A percentile compares a stretch with the other conserved stretches of the same genome.
phyloP scores from a whole-genome alignment of 2,888 invertebrate species.

The Anthophora plumipes region DNA sequence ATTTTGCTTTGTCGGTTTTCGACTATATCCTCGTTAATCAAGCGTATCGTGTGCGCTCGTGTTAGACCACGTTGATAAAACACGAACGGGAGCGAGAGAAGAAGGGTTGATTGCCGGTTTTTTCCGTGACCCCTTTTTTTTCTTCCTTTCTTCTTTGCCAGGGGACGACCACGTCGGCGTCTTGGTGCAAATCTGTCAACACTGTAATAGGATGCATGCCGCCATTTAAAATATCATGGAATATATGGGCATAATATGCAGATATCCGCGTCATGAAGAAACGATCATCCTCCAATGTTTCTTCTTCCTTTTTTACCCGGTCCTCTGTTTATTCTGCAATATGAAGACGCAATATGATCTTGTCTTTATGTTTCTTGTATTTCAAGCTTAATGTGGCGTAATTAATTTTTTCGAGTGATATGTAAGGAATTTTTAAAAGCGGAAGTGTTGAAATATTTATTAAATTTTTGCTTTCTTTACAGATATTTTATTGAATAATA shows the following conservation, averaged over 20 bases:
- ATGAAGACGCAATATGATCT: background rate
- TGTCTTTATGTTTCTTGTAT: background rate
- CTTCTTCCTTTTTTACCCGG: constrained; percentile 13
- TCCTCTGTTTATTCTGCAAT: constrained; percentile 8
- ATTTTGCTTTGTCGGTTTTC: constrained; percentile 53
- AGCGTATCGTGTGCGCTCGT: constrained; percentile 26
- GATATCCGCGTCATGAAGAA: constrained; percentile 40
- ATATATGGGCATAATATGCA: constrained; percentile 66
- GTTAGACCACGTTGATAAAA: constrained; percentile 66
- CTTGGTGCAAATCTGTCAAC: constrained; percentile 59
- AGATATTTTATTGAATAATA: no score
- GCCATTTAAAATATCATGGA: constrained; percentile 55
- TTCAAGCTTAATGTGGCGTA: background rate
- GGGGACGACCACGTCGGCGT: constrained; percentile 4
- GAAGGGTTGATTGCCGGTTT: constrained; percentile 45
- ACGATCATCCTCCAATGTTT: constrained; percentile 32
- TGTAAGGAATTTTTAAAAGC: no score
- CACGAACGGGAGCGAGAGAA: constrained; percentile 11
- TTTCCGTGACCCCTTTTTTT: constrained; percentile 33
- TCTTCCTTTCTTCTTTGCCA: constrained; percentile 9
- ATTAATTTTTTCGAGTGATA: no score
- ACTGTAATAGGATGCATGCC: constrained; percentile 57
- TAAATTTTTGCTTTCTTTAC: no score
- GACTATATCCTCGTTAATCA: constrained; percentile 67
- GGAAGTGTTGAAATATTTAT: no score